Percentiles rank a stretch among this genome's conserved stretches.
These are phyloP conservation scores for Noctua pronuba DNA, from an alignment of 2,888 invertebrate species.

Conservation along the genomic window DNA sequence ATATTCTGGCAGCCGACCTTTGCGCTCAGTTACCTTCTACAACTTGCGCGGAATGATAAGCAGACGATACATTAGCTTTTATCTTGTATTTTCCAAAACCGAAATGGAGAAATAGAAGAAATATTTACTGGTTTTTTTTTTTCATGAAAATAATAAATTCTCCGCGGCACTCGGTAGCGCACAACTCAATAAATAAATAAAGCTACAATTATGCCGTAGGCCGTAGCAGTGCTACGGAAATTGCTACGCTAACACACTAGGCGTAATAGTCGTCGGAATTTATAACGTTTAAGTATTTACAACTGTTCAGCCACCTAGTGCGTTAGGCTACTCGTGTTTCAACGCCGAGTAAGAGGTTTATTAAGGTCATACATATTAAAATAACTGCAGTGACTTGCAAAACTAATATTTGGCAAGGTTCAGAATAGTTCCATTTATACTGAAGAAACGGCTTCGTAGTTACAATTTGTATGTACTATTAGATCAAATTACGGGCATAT, in stretches of 20 bases:
- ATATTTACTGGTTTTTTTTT: not conserved
- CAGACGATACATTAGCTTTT: conserved; percentile 56
- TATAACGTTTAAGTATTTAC: conserved; percentile 31
- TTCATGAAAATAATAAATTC: conserved; percentile 32
- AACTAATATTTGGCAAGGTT: conserved; percentile 34
- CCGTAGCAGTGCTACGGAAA: conserved; percentile 43
- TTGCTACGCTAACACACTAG: conserved; percentile 34
- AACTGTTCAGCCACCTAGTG: conserved; percentile 1
- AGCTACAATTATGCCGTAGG: conserved; percentile 13
- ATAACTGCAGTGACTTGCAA: conserved; percentile 44
- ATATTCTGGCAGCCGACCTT: conserved; percentile 32
- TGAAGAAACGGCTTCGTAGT: conserved; percentile 11
- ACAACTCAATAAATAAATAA: conserved; percentile 32
- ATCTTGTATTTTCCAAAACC: conserved; percentile 37
- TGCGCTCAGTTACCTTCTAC: conserved; percentile 64
- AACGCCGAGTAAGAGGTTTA: conserved; percentile 5
- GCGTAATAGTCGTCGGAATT: conserved; percentile 9
- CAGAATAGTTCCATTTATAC: conserved; percentile 19
- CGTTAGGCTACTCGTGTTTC: not conserved
- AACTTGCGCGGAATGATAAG: conserved; percentile 63
- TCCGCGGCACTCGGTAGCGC: not conserved
- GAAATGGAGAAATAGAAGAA: conserved; percentile 9
- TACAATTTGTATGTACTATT: conserved; percentile 26
- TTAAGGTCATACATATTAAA: conserved; percentile 52
- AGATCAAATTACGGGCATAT: conserved; percentile 19